Evolutionary conservation across 2,113 vertebrate species (phyloP).

Genomic region (Centrocercus urophasianus): DNA sequence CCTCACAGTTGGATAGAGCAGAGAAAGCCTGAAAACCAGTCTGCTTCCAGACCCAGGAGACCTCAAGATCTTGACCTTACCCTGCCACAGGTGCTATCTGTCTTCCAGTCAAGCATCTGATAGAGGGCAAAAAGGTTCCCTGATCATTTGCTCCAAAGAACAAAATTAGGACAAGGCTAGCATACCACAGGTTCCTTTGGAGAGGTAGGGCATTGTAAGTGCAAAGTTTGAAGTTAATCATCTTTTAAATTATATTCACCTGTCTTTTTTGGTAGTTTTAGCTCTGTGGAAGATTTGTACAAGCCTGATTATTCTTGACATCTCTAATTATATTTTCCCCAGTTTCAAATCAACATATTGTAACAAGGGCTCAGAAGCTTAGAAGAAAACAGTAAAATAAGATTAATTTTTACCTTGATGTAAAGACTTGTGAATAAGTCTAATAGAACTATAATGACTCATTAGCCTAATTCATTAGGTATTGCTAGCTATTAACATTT

Average conservation of each 20-base stretch:
- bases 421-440: neutral
- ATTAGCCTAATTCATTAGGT: neutral
- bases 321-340: neutral
- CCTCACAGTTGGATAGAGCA: neutral
- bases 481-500: neutral
- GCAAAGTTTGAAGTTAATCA: neutral
- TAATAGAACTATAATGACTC: neutral
- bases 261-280: neutral
- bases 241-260: neutral
- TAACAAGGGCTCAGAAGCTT: conserved; percentile 8
- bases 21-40: neutral
- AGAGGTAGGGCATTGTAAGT: neutral
- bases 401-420: neutral
- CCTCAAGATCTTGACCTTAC: neutral
- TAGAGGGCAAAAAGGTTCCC: neutral
- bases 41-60: neutral
- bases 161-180: neutral
- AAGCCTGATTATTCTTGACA: neutral
- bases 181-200: neutral
- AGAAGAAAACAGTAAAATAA: neutral
- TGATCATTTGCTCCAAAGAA: neutral
- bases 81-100: neutral
- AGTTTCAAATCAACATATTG: neutral
- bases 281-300: neutral
- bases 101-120: neutral